A percentile compares a stretch with the other conserved stretches of the same genome.
phyloP scores from a whole-genome alignment of 1,140 invertebrate genomes.

The Tetranychus urticae region DNA sequence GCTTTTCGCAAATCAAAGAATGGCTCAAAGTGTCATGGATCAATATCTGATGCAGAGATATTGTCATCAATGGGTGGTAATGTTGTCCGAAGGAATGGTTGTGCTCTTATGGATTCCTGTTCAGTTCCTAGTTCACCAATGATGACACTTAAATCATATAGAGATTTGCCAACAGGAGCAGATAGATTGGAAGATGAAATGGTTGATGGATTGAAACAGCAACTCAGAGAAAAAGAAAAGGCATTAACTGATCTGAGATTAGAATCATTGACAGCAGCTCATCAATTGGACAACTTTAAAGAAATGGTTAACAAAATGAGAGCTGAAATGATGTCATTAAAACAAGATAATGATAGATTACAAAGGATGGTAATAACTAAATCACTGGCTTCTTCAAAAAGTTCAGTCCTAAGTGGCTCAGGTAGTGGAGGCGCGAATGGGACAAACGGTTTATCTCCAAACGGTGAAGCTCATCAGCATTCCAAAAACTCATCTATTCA shows the following conservation, averaged over 20 bases:
- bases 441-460: background rate
- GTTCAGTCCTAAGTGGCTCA: constrained; percentile 18
- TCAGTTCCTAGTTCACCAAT: background rate
- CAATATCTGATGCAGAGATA: background rate
- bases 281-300: constrained; percentile 82
- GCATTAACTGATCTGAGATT: constrained; percentile 83
- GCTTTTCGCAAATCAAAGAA: constrained; percentile 37
- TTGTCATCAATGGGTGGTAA: background rate
- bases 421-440: background rate
- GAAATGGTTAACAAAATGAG: constrained; percentile 91
- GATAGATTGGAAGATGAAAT: constrained; percentile 12
- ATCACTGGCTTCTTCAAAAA: constrained; percentile 51
- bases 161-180: background rate
- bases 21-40: background rate
- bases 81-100: background rate
- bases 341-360: constrained; percentile 84
- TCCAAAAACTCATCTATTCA: background rate
- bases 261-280: constrained; percentile 81
- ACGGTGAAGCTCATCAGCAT: background rate
- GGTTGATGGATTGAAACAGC: constrained; percentile 69
- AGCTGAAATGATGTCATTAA: constrained; percentile 47
- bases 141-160: background rate
- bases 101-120: background rate
- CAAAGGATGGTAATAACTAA: constrained; percentile 60
- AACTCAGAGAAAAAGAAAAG: constrained; percentile 80